These are phyloP conservation scores for Pteropus alecto DNA, from an alignment of 2,113 vertebrate genomes.

Conservation along the genomic window DNA sequence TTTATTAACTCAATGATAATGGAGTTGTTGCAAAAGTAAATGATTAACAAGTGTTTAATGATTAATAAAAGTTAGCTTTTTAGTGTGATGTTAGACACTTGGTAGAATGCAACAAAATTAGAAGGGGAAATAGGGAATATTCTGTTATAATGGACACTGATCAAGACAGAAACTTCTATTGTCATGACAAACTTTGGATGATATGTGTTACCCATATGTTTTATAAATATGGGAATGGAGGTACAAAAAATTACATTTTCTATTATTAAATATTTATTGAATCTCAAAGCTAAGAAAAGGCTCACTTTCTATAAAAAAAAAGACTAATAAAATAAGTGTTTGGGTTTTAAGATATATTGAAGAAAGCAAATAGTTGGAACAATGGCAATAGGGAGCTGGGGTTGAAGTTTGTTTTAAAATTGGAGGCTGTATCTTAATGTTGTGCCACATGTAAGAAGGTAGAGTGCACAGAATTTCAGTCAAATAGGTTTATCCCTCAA, in stretches of 20 bases:
- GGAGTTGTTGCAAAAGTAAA: background rate
- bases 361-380: background rate
- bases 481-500: background rate
- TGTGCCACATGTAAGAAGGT: background rate
- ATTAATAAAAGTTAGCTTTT: background rate
- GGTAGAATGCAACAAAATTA: background rate
- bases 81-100: background rate
- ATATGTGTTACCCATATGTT: background rate
- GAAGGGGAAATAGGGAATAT: background rate
- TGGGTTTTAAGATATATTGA: background rate
- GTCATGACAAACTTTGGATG: background rate
- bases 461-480: background rate
- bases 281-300: background rate
- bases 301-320: background rate
- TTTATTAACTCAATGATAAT: background rate
- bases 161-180: background rate
- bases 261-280: background rate
- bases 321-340: background rate
- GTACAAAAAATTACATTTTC: background rate
- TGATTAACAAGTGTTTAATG: background rate
- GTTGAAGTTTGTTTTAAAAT: background rate
- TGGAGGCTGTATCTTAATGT: background rate
- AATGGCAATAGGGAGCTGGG: fast-evolving
- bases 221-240: background rate
- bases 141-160: background rate